These are phyloP conservation scores for Eupithecia subfuscata DNA, from an alignment of 2,888 invertebrate species.

Conservation along the genomic window DNA sequence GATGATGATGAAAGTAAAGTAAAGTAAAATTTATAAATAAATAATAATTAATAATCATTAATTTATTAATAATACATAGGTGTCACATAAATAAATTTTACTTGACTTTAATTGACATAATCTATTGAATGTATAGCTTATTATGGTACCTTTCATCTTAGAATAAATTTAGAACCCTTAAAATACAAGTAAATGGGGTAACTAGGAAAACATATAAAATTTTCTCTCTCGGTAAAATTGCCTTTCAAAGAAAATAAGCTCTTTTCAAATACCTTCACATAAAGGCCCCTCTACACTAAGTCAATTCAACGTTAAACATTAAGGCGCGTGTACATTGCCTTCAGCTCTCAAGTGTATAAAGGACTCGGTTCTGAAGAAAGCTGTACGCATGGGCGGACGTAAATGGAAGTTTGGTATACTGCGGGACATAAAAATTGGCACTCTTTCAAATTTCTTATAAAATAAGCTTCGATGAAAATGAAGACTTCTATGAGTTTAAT, in stretches of 20 bases:
- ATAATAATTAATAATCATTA: too few relatives aligned
- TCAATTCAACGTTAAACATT: slow-evolving; percentile 18
- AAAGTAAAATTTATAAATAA: too few relatives aligned
- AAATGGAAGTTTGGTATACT: slow-evolving; percentile 27
- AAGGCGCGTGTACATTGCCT: slow-evolving; percentile 22
- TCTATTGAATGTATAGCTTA: too few relatives aligned
- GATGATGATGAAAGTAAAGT: too few relatives aligned
- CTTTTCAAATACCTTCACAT: not conserved
- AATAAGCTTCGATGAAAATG: not conserved
- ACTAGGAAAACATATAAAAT: not conserved
- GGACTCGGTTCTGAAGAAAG: slow-evolving; percentile 28
- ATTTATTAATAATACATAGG: too few relatives aligned
- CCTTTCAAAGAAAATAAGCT: not conserved
- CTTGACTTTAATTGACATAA: too few relatives aligned
- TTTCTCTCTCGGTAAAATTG: not conserved
- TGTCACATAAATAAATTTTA: too few relatives aligned
- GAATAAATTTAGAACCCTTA: not conserved
- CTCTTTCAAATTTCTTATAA: not conserved
- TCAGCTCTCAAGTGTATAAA: slow-evolving; percentile 13
- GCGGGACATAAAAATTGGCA: slow-evolving; percentile 21
- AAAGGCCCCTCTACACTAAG: not conserved
- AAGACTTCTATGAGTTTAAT: too few relatives aligned
- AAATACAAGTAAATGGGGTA: not conserved
- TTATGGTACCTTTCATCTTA: too few relatives aligned
- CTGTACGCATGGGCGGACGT: slow-evolving; percentile 28